Evolutionary conservation across 2,888 invertebrate genomes (phyloP), one percentile per base, ranked within the genome.

Genomic region (Neoscelio sp.): DNA sequence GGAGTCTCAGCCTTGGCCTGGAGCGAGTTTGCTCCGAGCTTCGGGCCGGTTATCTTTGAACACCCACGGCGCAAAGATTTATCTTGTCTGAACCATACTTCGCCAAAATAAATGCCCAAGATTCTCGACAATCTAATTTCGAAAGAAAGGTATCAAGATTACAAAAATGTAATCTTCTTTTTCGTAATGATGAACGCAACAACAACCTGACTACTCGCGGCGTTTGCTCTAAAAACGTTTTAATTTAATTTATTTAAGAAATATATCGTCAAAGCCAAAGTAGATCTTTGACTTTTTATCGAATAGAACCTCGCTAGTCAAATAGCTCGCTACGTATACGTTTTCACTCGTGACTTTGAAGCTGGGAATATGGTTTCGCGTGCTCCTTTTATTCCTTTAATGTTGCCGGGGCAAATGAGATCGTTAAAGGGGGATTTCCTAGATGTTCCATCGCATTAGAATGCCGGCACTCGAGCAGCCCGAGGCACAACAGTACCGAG

Each of bases 371-470:
- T 20, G 30, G 23, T 33, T 35, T 18, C 44, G 38, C 64, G 42
- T 68, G 46, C 60, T 52, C 75, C 52, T 76, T 81, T 82, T 82
- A 67, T 79, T 75, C 82, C 78, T 82, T 80, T 78, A 80, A 82
- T 78, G 82, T 83, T 82, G 83, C 81, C 84, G 78, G 82, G 82
- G 84, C 84, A 85, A 86, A 86, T 85, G 85, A 85, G 84, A 80
- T 86, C 84, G 85, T 86, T 85, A 85, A 82, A 82, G 83, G 52
- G 80, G 82, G 83, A 84, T 85, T 85, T 83, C 75, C 81, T 67
- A 67, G 82, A 82, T 82, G 83, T 81, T 77, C 64, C 78, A 79
- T 73, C 73, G 78, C 75, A 78, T 79, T 81, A 81, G 78, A 52
- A 78, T 30, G 60, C 70, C 50, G 65, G 48, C 44, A 60, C 33